phyloP scores from a whole-genome alignment of 1,140 invertebrate genomes.

The Sarcophaga bullata region DNA sequence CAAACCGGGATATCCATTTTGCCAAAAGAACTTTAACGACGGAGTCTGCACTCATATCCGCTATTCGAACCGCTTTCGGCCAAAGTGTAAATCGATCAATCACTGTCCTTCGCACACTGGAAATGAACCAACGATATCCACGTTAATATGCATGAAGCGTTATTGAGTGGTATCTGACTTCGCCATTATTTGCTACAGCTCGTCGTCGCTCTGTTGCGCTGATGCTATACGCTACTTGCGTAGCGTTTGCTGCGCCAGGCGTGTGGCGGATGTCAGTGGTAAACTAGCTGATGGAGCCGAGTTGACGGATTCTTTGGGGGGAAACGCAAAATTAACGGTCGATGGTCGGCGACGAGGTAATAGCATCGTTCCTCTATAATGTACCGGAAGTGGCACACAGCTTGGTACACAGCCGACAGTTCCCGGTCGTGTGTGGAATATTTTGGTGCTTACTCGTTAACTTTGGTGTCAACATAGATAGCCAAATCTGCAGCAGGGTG shows the following conservation, averaged over 20 bases:
- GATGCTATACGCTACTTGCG: constrained; percentile 2
- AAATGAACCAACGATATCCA: too few relatives aligned
- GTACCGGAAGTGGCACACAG: too few relatives aligned
- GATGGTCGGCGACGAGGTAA: constrained; percentile 61
- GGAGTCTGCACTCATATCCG: constrained; percentile 49
- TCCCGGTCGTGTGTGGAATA: constrained; percentile 48
- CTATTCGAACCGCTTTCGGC: constrained; percentile 48
- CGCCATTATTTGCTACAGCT: neutral
- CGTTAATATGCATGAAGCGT: neutral
- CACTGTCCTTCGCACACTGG: too few relatives aligned
- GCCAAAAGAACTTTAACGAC: too few relatives aligned
- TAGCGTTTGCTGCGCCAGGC: constrained; percentile 55
- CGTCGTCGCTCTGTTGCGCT: neutral
- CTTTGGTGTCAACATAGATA: constrained; percentile 45
- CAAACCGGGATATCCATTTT: too few relatives aligned
- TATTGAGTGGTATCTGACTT: neutral
- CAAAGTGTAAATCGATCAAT: constrained; percentile 25
- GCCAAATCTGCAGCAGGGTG: constrained; percentile 38
- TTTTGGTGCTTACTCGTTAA: too few relatives aligned
- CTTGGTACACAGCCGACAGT: too few relatives aligned
- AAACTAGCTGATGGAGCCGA: too few relatives aligned
- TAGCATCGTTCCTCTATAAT: constrained; percentile 42
- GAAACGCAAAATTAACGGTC: constrained; percentile 60
- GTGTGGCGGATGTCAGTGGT: too few relatives aligned
- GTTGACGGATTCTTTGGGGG: neutral